Evolutionary conservation across 2,113 vertebrate genomes (phyloP), one percentile per base, ranked within the genome.

Genomic region (Excalfactoria chinensis): DNA sequence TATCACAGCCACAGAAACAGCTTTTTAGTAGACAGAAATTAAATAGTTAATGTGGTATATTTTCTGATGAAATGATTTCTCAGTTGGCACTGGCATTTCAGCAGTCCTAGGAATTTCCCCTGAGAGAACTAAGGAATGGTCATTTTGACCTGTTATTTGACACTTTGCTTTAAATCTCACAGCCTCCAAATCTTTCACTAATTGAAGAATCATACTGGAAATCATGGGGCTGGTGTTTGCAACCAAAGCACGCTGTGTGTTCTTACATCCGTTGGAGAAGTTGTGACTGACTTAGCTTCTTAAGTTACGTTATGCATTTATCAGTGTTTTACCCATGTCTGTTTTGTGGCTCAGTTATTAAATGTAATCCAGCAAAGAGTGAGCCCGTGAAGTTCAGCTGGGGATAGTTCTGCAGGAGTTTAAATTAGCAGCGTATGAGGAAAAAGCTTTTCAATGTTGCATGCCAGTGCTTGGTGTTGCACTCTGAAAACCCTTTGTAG

Each of bases 261-360:
- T 84, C 72, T 49, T 59, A 21, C 23, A 5, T 40, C 63, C 0
- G 3, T 7, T 60, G 67, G 68, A 75, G 58, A 49, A 84, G 66
- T 44, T 34, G 63, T 76, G 73, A 21, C 63, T 0, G 7, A 3
- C 78, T 40, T 48, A 67, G 34, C 55, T 59, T 34, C 4, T 40
- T 44, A 37, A 89, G 34, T 55, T 74, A 13, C 28, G 1, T 51
- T 40, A n/a, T 0, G 23, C 58, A 21, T 0, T 28, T 90, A 58
- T 84, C 60, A 46, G 49, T 55, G 18, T 53, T 82, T 69, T 20
- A 55, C 55, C 80, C 78, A 62, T 8, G 11, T 60, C 80, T 84
- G 26, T 66, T 23, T 37, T 88, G 86, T 84, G 80, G 66, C 70
- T 88, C 40, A 23, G 44, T 84, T 92, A 44, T 78, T 82, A 41